Base-by-base conservation (phyloP, 1,140 invertebrate genomes). In the Episyrphus balteatus region DNA sequence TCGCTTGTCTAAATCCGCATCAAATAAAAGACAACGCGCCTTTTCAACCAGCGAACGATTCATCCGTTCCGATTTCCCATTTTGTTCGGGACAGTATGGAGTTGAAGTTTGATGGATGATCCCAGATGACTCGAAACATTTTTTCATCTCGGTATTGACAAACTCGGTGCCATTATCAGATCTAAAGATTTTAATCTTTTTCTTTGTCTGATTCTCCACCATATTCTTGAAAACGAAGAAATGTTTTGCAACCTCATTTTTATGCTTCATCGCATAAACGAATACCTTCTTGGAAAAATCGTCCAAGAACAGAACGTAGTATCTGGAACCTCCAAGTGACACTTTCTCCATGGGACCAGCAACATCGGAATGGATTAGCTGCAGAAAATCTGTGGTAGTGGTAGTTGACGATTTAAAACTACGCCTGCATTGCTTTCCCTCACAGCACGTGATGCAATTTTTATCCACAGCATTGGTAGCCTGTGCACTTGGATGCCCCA, bases 291-390 rank as follows among this genome's bases (percentile, higher is more conserved):
- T 45, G 9, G 47, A 47, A 51, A 50, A 60, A 42, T 64, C 55
- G 48, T 66, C 59, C n/a, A 57, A 61, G 26, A 67, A 57, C 10
- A 55, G 49, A 2, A 62, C n/a, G 17, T 59, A 54, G 45, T 60
- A 66, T 21, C 36, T 42, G 10, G 46, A 45, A 1, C 51, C 51
- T 8, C 51, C 47, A 9, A 57, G 44, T 10, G 67, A 57, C 18
- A n/a, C 32, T 40, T 34, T 42, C 10, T 53, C 34, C 57, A 68
- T 68, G 9, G 57, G 62, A 37, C 66, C 67, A 52, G 65, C 68
- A 8, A 71, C 46, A 45, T 70, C 66, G 33, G 55, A 53, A 46
- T 70, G 62, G 10, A 69, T 54, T 6, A 68, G 31, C 41, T 65
- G 57, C 31, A 72, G 51, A 15, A 53, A 39, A 37, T 51, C 32